These are phyloP conservation scores for Rhea americana DNA, from an alignment of 2,113 vertebrate species.

Conservation along the genomic window DNA sequence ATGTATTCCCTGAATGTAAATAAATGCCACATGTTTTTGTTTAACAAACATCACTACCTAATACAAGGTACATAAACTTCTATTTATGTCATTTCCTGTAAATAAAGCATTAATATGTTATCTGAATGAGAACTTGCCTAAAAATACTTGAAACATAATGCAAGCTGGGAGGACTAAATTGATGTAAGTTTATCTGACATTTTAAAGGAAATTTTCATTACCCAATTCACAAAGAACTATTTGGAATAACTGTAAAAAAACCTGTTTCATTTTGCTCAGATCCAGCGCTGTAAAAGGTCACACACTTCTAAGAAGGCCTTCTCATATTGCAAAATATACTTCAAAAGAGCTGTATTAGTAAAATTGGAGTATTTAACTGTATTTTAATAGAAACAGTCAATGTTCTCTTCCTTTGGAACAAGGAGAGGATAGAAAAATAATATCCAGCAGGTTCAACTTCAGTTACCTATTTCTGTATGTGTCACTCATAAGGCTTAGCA, in stretches of 20 bases:
- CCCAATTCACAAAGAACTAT: constrained; percentile 35
- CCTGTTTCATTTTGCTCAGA: constrained; percentile 35
- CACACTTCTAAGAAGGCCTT: background rate
- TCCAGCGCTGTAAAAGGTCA: constrained; percentile 38
- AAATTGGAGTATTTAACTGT: constrained; percentile 9
- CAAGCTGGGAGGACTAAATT: constrained; percentile 28
- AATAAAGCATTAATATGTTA: constrained; percentile 38
- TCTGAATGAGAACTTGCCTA: constrained; percentile 19
- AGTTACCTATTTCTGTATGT: background rate
- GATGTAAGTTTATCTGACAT: constrained; percentile 67
- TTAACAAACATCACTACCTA: constrained; percentile 32
- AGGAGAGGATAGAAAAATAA: background rate
- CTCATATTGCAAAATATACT: constrained; percentile 9
- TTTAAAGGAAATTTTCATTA: constrained; percentile 65
- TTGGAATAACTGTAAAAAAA: background rate
- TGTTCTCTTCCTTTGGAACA: constrained; percentile 10
- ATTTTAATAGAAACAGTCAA: constrained; percentile 14
- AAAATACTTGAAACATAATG: constrained; percentile 34
- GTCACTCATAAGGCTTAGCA: background rate
- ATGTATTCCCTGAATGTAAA: constrained; percentile 36
- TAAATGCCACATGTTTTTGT: constrained; percentile 35
- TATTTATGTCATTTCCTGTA: constrained; percentile 35
- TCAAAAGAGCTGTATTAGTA: constrained; percentile 6
- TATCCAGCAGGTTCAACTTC: background rate
- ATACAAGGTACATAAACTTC: background rate